phyloP scores from a whole-genome alignment of 2,888 invertebrate genomes.

The Eupithecia dodoneata region DNA sequence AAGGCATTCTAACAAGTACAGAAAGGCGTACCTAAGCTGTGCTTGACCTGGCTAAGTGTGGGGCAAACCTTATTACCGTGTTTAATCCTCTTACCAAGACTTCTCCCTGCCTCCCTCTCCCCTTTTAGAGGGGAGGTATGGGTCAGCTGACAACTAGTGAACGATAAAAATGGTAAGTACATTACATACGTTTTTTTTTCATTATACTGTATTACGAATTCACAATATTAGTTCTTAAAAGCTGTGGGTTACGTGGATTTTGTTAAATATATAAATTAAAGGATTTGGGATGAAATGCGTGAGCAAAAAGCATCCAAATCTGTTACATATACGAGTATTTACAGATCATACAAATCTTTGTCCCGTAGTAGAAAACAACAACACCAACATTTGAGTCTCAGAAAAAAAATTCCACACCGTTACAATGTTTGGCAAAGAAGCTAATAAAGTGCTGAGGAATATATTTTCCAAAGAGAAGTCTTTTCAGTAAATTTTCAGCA shows the following conservation, averaged over 20 bases:
- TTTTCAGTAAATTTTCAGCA: slow-evolving; percentile 28
- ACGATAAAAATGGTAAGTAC: not conserved
- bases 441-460: not conserved
- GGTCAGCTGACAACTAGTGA: slow-evolving; percentile 8
- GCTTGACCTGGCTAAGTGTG: slow-evolving; percentile 73
- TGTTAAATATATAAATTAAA: too few relatives aligned
- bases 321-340: too few relatives aligned
- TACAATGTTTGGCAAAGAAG: not conserved
- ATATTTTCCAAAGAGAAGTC: not conserved
- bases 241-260: too few relatives aligned
- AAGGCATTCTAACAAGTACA: slow-evolving; percentile 1
- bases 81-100: slow-evolving; percentile 76
- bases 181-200: too few relatives aligned
- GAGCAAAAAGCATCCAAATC: not conserved
- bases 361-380: not conserved
- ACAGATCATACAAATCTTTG: not conserved
- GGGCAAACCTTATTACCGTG: slow-evolving; percentile 74
- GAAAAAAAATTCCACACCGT: not conserved
- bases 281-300: not conserved
- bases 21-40: slow-evolving; percentile 56
- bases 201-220: too few relatives aligned
- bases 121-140: not conserved
- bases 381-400: not conserved
- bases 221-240: too few relatives aligned
- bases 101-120: slow-evolving; percentile 35